Percentiles rank a stretch among this genome's conserved stretches.
Conservation (phyloP, 37 sponge, comb jelly and placozoan species). For the Axinella damicornis region DNA sequence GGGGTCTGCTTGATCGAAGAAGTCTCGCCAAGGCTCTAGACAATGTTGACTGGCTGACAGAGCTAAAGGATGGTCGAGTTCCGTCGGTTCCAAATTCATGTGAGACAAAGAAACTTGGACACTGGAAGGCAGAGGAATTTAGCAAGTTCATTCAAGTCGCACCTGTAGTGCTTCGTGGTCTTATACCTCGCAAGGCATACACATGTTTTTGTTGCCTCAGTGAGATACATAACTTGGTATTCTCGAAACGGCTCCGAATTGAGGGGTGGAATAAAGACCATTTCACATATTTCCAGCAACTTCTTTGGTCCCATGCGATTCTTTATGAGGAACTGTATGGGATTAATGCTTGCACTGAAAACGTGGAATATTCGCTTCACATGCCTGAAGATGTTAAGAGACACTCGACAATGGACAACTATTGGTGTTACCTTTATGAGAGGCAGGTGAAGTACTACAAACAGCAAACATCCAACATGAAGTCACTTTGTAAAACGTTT, state of each 20-base stretch:
- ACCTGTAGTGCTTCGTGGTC: neutral
- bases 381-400: neutral
- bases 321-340: constrained; percentile 16
- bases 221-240: neutral
- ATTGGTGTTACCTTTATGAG: constrained; percentile 25
- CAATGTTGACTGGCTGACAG: constrained; percentile 3
- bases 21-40: neutral
- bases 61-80: constrained; percentile 5
- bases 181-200: neutral
- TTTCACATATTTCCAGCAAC: neutral
- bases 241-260: neutral
- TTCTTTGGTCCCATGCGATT: constrained; percentile 24
- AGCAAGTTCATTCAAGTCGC: neutral
- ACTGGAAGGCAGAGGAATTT: constrained; percentile 33
- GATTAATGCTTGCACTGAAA: constrained; percentile 1
- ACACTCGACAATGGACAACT: constrained; percentile 11
- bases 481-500: constrained; percentile 15
- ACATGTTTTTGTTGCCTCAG: neutral
- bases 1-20: neutral
- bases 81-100: neutral
- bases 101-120: neutral
- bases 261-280: constrained; percentile 4
- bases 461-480: constrained; percentile 17
- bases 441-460: constrained; percentile 15
- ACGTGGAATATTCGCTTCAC: constrained; percentile 19